Evolutionary conservation across 2,888 invertebrate genomes (phyloP).

Genomic region (Halocaridina rubra): DNA sequence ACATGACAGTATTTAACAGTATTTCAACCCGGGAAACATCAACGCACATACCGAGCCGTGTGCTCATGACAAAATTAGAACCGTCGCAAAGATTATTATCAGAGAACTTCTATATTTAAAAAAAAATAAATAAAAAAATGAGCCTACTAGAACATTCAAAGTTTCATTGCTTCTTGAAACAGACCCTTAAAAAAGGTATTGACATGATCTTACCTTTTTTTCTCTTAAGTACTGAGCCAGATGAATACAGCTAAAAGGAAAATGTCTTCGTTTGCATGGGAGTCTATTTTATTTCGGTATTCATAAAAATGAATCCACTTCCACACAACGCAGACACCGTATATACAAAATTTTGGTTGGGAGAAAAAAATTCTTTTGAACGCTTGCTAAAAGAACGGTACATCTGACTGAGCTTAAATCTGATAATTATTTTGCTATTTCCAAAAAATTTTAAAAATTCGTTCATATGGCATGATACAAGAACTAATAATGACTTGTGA

Average conservation of each 20-base stretch:
- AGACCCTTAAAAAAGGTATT: slow-evolving; percentile 54
- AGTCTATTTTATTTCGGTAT: no score
- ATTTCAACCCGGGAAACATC: slow-evolving; percentile 6
- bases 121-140: no score
- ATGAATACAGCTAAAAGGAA: slow-evolving; percentile 22
- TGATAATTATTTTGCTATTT: no score
- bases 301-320: slow-evolving; percentile 31
- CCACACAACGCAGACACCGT: slow-evolving; percentile 49
- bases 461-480: background rate
- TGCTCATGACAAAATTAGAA: no score
- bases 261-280: slow-evolving; percentile 46
- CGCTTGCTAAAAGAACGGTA: background rate
- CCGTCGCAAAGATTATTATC: no score
- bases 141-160: no score
- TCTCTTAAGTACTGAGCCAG: slow-evolving; percentile 47
- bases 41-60: no score
- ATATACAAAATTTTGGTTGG: slow-evolving; percentile 14
- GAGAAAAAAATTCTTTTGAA: background rate
- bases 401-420: background rate
- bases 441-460: background rate
- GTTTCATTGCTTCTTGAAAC: slow-evolving; percentile 62
- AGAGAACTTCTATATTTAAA: no score
- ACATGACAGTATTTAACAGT: background rate
- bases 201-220: slow-evolving; percentile 49
- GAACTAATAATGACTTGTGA: slow-evolving; percentile 17